Conservation (phyloP, 1,140 invertebrate genomes). For the Monochamus saltuarius region DNA sequence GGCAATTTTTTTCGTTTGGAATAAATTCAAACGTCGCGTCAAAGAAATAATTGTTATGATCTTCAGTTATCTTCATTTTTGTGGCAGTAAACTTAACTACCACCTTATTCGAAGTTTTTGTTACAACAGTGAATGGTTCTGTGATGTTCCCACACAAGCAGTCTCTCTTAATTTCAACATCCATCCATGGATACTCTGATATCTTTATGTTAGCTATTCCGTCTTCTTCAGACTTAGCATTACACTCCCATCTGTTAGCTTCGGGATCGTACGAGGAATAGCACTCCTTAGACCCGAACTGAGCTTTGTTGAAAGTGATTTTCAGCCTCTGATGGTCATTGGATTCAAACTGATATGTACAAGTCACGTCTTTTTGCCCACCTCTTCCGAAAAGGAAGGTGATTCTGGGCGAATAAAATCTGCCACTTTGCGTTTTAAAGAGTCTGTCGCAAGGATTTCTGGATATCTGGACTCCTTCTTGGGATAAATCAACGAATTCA, state of each 20-base stretch:
- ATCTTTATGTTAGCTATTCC: slow-evolving; percentile 68
- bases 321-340: slow-evolving; percentile 65
- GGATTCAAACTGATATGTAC: slow-evolving; percentile 72
- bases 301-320: slow-evolving; percentile 64
- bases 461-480: slow-evolving; percentile 61
- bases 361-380: slow-evolving; percentile 72
- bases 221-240: slow-evolving; percentile 44
- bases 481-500: slow-evolving; percentile 71
- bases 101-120: slow-evolving; percentile 65
- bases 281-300: slow-evolving; percentile 69
- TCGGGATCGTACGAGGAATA: slow-evolving; percentile 63
- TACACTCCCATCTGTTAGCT: slow-evolving; percentile 62
- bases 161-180: slow-evolving; percentile 67
- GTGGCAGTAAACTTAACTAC: slow-evolving; percentile 73
- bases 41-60: slow-evolving; percentile 78
- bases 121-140: slow-evolving; percentile 60
- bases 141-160: slow-evolving; percentile 73
- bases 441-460: slow-evolving; percentile 63
- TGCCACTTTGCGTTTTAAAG: slow-evolving; percentile 59
- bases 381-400: slow-evolving; percentile 82
- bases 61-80: slow-evolving; percentile 79
- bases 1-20: slow-evolving; percentile 59
- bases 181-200: slow-evolving; percentile 72
- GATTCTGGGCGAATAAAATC: slow-evolving; percentile 73
- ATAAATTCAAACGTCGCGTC: slow-evolving; percentile 77